Conservation (phyloP, 2,797 vertebrate species). For the Fistularia commersonii region DNA sequence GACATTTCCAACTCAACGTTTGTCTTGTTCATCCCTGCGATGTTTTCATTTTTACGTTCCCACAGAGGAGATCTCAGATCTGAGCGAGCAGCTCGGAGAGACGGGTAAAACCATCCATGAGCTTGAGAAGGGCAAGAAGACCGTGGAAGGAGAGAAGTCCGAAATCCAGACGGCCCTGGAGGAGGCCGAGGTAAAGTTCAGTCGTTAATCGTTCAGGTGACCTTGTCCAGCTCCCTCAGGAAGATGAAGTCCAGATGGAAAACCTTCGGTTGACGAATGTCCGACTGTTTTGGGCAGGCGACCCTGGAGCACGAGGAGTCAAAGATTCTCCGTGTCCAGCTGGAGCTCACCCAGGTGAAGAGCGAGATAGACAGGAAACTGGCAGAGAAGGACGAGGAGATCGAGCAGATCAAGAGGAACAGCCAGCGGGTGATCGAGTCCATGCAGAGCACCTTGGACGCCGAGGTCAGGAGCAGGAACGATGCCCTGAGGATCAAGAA, state of each 20-base stretch:
- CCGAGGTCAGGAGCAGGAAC: conserved; percentile 86
- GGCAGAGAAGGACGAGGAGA: conserved; percentile 90
- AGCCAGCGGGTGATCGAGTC: conserved; percentile 82
- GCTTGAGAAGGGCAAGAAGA: conserved; percentile 83
- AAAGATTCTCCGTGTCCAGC: conserved; percentile 84
- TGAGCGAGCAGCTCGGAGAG: conserved; percentile 82
- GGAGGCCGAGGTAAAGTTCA: conserved; percentile 88
- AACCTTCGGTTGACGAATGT: too few relatives aligned
- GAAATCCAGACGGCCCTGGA: conserved; percentile 82
- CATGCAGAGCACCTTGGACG: conserved; percentile 82
- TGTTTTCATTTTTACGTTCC: too few relatives aligned
- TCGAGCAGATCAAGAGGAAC: conserved; percentile 87
- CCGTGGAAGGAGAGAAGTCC: conserved; percentile 77
- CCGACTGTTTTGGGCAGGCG: too few relatives aligned
- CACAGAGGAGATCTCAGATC: conserved; percentile 87
- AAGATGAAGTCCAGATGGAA: too few relatives aligned
- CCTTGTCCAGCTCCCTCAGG: too few relatives aligned
- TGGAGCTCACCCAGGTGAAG: conserved; percentile 88
- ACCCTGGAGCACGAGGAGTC: conserved; percentile 87
- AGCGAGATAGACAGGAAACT: conserved; percentile 82
- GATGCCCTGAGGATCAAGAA: conserved; percentile 88
- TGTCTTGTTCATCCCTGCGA: too few relatives aligned
- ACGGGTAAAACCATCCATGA: conserved; percentile 82
- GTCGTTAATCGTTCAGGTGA: too few relatives aligned
- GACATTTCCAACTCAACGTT: too few relatives aligned